Conservation (phyloP, 2,888 invertebrate genomes). For the Capitulum mitella region DNA sequence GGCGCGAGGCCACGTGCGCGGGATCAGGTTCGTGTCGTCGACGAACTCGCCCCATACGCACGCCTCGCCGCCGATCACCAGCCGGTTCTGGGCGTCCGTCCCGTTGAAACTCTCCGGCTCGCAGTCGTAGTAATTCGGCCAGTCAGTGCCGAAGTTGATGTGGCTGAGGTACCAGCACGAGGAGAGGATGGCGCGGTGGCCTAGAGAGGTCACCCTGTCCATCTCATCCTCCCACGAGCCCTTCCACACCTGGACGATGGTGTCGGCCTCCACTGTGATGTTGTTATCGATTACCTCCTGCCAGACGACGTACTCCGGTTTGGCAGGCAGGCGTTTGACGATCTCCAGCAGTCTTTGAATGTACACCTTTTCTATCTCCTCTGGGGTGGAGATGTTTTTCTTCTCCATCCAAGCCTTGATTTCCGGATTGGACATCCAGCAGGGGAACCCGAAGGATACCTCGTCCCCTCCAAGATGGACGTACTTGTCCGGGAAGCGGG, state of each 20-base stretch:
- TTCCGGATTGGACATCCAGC: conserved; percentile 54
- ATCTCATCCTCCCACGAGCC: conserved; percentile 31
- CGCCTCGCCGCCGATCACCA: conserved; percentile 81
- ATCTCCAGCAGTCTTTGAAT: conserved; percentile 55
- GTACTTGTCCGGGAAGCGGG: conserved; percentile 70
- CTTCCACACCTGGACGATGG: conserved; percentile 51
- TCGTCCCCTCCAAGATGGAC: conserved; percentile 93
- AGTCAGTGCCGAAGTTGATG: conserved; percentile 58
- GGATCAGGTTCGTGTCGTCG: conserved; percentile 57
- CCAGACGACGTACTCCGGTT: conserved; percentile 53
- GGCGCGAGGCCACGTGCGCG: conserved; percentile 72
- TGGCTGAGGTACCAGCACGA: conserved; percentile 83
- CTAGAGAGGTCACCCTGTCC: conserved; percentile 52
- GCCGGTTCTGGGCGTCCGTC: conserved; percentile 50
- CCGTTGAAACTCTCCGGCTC: conserved; percentile 58
- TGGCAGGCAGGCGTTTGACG: conserved; percentile 44
- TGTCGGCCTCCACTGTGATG: conserved; percentile 42
- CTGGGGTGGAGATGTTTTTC: not conserved
- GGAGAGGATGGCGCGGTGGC: conserved; percentile 63
- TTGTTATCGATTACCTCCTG: conserved; percentile 80
- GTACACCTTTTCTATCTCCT: conserved; percentile 58
- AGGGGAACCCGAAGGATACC: conserved; percentile 58
- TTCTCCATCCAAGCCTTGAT: conserved; percentile 26
- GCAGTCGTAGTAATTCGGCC: conserved; percentile 59
- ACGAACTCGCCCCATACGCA: conserved; percentile 90